Evolutionary conservation across 2,797 vertebrate species (phyloP), one percentile per base, ranked within the genome.

Genomic region (Aldrovandia affinis): DNA sequence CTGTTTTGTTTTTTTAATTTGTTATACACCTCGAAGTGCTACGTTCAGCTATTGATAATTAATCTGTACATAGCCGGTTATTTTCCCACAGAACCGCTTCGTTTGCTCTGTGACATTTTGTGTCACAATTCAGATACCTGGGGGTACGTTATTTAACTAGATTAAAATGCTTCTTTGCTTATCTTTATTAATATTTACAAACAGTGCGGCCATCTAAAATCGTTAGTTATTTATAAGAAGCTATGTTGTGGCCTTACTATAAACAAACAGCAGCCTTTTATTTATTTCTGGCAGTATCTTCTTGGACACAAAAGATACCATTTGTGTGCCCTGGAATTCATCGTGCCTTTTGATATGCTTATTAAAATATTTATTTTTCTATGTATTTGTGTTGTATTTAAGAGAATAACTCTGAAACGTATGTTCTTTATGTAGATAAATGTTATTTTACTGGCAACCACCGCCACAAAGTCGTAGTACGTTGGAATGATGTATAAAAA

Each of bases 391-490:
- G n/a, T n/a, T 59, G 63, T 73, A 39, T 73, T 73, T 73, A 3
- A 44, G 39, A 44, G 18, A 42, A 42, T n/a, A 75, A 22, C 70
- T 42, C 68, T 42, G 70, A 75, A 75, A 75, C 25, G 8, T 25
- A 44, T 7, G 70, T 44, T 75, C 15, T 70, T 39, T 70, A 39
- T 39, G 33, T 39, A 70, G 18, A 75, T 20, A 75, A 44, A 25
- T 44, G 22, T 75, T 75, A 20, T 50, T 70, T 70, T 36, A 39
- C 33, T 70, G 57, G 7, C 39, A 59, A 68, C 78, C 36, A 18
- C 83, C 44, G 47, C 63, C 78, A 84, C 89, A 87, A 91, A 89
- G 88, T 89, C 91, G 90, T n/a, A n/a, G n/a, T 89, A 85, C 91
- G 91, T 91, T 87, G 86, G n/a, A 77, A 61, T 75, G 68, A 61